Evolutionary conservation across 2,888 invertebrate species (phyloP).

Genomic region (Stomorhina lunata): DNA sequence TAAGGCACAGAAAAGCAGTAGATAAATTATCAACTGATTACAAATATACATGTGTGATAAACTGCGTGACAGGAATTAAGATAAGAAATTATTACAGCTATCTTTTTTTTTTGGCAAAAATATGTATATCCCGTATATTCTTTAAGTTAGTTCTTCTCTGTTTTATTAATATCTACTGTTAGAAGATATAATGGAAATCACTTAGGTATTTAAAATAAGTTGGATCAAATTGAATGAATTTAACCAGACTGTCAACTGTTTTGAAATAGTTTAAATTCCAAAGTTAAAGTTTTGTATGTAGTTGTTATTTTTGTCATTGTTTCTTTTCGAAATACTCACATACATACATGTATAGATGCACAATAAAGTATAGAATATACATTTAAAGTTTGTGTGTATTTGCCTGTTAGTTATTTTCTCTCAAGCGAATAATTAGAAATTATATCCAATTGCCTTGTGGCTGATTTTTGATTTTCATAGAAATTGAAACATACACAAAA

Average conservation of each 20-base stretch:
- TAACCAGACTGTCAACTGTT: background rate
- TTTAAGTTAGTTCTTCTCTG: no score
- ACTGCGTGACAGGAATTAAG: no score
- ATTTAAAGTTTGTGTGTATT: constrained; percentile 1
- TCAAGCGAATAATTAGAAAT: constrained; percentile 79
- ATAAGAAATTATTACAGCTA: no score
- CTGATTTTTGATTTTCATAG: constrained; percentile 69
- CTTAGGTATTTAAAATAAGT: background rate
- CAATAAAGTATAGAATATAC: constrained; percentile 25
- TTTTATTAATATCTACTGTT: background rate
- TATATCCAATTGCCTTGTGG: constrained; percentile 79
- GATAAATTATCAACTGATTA: no score
- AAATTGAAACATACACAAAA: constrained; percentile 61
- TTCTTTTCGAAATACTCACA: background rate
- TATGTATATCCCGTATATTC: no score
- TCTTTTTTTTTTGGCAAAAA: no score
- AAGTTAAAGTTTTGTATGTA: background rate
- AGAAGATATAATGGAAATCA: background rate
- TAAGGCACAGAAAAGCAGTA: background rate
- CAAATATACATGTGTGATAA: no score
- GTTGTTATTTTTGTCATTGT: constrained; percentile 20
- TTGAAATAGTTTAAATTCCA: background rate
- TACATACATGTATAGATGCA: background rate
- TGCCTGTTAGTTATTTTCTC: constrained; percentile 68
- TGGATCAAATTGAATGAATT: background rate